Evolutionary conservation across 2,888 invertebrate genomes (phyloP), one percentile per base, ranked within the genome.

Genomic region (Agapostemon virescens): DNA sequence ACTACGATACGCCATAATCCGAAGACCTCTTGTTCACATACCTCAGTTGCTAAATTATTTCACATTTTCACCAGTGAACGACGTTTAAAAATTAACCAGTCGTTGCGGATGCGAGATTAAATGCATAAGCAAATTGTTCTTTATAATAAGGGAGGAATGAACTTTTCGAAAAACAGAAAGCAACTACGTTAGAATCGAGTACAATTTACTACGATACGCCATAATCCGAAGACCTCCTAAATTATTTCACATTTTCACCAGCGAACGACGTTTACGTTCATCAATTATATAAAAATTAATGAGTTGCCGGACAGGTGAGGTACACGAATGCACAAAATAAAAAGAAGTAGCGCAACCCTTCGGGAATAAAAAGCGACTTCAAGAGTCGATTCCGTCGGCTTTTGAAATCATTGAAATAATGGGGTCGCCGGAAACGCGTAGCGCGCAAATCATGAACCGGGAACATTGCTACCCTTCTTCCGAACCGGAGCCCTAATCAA

Each of bases 361-460:
- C 49, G 52, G 33, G 67, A 74, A 69, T 82, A 77, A 69, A 73
- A 76, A 83, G 67, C 64, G 63, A n/a, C n/a, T n/a, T n/a, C n/a
- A n/a, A n/a, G n/a, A 63, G 77, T 83, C 80, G 86, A 86, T 86
- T 85, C 74, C 74, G 81, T 77, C 77, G 73, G 69, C 17, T 74
- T 58, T 76, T 64, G 70, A 74, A 79, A 72, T 81, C 72, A 85
- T 73, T 58, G 66, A 69, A 52, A 84, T 82, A 85, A 87, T 86
- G 40, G 74, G 45, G 63, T 61, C 38, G 15, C 79, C 52, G 20
- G 58, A 64, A 75, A 79, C 71, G 72, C 61, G 67, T 69, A 63
- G 63, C 69, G 82, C 82, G 69, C 84, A 82, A 82, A 86, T 26
- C 55, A 26, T 82, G 67, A 73, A 68, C 70, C 69, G 81, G 58